These are phyloP conservation scores for Caenorhabditis imperialis DNA, from an alignment of 2,888 invertebrate species.

Conservation along the genomic window DNA sequence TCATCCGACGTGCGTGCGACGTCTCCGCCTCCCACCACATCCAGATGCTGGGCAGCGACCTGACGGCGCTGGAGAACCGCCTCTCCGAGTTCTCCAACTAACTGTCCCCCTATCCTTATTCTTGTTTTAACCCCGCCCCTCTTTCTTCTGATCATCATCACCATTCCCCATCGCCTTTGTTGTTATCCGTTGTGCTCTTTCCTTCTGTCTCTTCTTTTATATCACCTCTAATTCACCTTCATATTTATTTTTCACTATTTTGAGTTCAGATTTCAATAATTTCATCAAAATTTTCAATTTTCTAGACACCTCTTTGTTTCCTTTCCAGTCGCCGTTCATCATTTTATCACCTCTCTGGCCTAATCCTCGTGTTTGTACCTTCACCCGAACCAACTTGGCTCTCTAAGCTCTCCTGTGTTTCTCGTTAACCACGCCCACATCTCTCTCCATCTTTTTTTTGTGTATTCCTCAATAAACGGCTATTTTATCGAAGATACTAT, in stretches of 20 bases:
- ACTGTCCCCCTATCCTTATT: conserved; percentile 3
- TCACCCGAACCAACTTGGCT: too few relatives aligned
- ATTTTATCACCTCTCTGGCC: not conserved
- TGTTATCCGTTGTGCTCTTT: conserved; percentile 4
- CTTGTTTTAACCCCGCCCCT: conserved; percentile 1
- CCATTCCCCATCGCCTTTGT: not conserved
- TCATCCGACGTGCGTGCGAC: conserved; percentile 52
- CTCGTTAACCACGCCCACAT: not conserved
- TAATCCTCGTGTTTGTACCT: not conserved
- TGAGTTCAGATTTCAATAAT: not conserved
- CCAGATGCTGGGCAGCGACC: conserved; percentile 37
- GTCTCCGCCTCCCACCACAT: conserved; percentile 22
- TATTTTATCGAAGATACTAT: conserved; percentile 19
- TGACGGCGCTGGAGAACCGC: conserved; percentile 43
- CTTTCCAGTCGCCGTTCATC: not conserved
- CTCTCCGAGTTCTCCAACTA: conserved; percentile 48
- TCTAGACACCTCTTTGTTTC: not conserved
- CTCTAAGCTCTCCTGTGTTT: not conserved
- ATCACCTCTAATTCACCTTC: conserved; percentile 10
- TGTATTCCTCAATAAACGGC: conserved; percentile 15
- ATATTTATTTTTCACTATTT: conserved; percentile 10
- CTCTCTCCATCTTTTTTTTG: not conserved
- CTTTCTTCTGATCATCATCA: conserved; percentile 12
- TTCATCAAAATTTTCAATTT: not conserved
- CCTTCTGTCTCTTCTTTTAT: not conserved